Base-by-base conservation (phyloP, 92 coral and sea anemone genomes). In the Meandrina meandrites region DNA sequence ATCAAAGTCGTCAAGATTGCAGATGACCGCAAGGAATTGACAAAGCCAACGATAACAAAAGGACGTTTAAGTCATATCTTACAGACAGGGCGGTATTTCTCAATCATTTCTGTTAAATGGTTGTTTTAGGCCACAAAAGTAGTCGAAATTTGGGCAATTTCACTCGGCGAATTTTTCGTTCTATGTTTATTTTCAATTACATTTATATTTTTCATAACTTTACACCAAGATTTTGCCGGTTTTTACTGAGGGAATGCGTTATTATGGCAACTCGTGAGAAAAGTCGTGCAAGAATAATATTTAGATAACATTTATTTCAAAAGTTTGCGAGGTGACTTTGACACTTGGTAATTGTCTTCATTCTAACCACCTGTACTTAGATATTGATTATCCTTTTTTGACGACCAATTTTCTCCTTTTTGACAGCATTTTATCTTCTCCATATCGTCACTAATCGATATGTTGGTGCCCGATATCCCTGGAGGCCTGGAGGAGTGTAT, bases 401-500 rank as follows among this genome's bases (percentile, higher is more conserved):
- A 34, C 71, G 48, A 16, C 5, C 54, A 8, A 16, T 64, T 35
- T 11, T 71, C 31, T 24, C 40, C 45, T 21, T 89, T 48, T 56
- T 57, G 32, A 30, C 90, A 97, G 99, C 99, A 97, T 85, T 87
- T 97, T 37, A 96, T 97, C 78, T 97, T 97, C 91, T 93, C 91
- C 24, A 91, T 97, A 32, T 93, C 97, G 15, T 83, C 95, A 32
- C 86, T 97, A 60, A 97, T 97, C 34, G 99, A 97, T 92, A 79
- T 97, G 89, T 86, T 95, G 47, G 99, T 97, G 31, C 99, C 99
- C 10, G 99, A 97, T 77, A 83, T 95, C 3, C 99, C 99, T 8
- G 94, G 89, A 70, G 96, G 93, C 3, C 94, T 97, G 82, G 97
- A 97, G 42, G 93, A 93, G 28, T 73, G 89, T 69, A 97, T 97